These are phyloP conservation scores for Podabrus alpinus DNA, from an alignment of 2,888 invertebrate genomes.

Conservation along the genomic window DNA sequence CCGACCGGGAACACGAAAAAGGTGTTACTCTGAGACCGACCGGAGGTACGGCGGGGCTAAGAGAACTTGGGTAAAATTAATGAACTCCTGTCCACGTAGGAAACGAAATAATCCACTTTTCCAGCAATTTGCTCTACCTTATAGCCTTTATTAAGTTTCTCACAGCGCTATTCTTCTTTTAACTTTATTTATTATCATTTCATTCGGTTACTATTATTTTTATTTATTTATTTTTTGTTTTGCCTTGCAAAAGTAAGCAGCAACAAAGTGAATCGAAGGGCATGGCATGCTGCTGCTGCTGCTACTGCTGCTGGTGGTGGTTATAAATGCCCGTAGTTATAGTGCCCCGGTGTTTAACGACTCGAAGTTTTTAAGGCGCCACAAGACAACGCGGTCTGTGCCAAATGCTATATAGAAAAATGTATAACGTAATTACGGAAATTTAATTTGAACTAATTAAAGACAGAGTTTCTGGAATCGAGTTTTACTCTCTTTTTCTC, in stretches of 20 bases:
- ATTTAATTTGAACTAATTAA: conserved; percentile 56
- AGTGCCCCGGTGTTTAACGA: conserved; percentile 29
- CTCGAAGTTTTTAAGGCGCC: conserved; percentile 28
- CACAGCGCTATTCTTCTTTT: conserved; percentile 31
- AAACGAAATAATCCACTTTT: conserved; percentile 56
- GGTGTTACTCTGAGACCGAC: conserved; percentile 52
- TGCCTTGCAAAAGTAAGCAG: conserved; percentile 12
- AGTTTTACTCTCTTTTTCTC: conserved; percentile 41
- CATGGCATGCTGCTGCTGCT: not conserved
- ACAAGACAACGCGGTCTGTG: conserved; percentile 34
- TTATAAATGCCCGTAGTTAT: conserved; percentile 22
- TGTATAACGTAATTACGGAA: conserved; percentile 53
- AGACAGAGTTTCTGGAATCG: conserved; percentile 42
- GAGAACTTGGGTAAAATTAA: conserved; percentile 51
- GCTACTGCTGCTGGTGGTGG: not conserved
- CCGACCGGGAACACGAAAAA: conserved; percentile 56
- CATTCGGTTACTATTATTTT: conserved; percentile 27
- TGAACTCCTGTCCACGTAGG: conserved; percentile 55
- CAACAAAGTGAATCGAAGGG: conserved; percentile 10
- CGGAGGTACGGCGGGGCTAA: conserved; percentile 34
- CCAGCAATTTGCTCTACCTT: conserved; percentile 54
- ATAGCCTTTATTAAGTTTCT: conserved; percentile 47
- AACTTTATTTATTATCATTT: conserved; percentile 30
- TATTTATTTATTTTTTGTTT: conserved; percentile 22
- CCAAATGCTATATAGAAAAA: conserved; percentile 44